phyloP scores from a whole-genome alignment of 2,113 vertebrate genomes.

The Anarhynchus alexandrinus region DNA sequence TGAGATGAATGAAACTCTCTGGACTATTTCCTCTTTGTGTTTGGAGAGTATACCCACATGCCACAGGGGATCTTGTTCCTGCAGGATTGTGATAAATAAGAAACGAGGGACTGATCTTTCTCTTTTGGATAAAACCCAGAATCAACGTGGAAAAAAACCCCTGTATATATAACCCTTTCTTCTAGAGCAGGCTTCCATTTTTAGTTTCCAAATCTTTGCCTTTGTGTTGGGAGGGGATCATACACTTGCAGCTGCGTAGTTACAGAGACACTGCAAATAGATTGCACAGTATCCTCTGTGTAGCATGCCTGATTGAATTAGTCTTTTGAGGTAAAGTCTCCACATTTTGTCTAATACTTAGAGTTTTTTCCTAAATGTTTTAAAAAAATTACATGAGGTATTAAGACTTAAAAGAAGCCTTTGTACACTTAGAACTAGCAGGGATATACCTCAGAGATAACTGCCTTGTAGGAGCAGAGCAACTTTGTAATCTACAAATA shows the following conservation, averaged over 20 bases:
- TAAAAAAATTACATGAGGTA: background rate
- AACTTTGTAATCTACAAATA: background rate
- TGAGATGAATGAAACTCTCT: slow-evolving; percentile 22
- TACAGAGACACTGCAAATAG: background rate
- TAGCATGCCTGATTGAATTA: background rate
- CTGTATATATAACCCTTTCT: background rate
- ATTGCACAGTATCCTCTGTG: background rate
- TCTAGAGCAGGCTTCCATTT: background rate
- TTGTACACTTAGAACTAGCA: background rate
- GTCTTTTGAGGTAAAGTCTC: background rate
- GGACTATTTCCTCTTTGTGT: background rate
- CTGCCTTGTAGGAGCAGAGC: background rate
- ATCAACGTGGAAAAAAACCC: background rate
- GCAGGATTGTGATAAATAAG: background rate
- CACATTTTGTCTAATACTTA: background rate
- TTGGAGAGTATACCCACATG: background rate
- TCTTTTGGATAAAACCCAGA: background rate
- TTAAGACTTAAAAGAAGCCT: background rate
- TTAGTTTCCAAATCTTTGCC: background rate
- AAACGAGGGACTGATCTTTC: background rate
- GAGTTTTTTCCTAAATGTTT: background rate
- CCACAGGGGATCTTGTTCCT: background rate
- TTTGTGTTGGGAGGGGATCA: background rate
- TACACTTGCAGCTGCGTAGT: background rate
- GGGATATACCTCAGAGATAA: background rate